Percentiles rank a stretch among this genome's conserved stretches.
Conservation (phyloP, 2,797 vertebrate genomes). For the Aulostomus chinensis region DNA sequence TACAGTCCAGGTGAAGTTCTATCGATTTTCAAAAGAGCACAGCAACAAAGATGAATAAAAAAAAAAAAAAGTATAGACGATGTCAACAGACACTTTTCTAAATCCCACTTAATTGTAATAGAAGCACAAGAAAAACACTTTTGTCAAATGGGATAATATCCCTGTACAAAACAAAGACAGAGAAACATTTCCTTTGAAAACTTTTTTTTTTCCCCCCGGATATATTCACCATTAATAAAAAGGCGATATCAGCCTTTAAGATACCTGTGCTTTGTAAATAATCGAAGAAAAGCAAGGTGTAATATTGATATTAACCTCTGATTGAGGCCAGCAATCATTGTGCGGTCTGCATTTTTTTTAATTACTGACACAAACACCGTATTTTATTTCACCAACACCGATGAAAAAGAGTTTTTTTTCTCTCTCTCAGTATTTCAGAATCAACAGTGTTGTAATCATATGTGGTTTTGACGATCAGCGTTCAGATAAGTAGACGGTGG, state of each 20-base stretch:
- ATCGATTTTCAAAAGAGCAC: constrained; percentile 1
- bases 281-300: background rate
- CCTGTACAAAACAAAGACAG: constrained; percentile 8
- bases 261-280: background rate
- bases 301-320: background rate
- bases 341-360: no score
- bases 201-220: background rate
- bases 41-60: background rate
- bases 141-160: constrained; percentile 2
- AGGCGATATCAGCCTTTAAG: background rate
- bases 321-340: background rate
- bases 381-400: constrained; percentile 28
- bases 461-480: constrained; percentile 31
- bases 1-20: background rate
- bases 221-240: background rate
- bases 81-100: constrained; percentile 29
- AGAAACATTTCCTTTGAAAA: constrained; percentile 26
- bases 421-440: constrained; percentile 30
- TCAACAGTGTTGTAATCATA: constrained; percentile 24
- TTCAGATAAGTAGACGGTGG: constrained; percentile 13
- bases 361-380: constrained; percentile 22
- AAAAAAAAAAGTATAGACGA: constrained; percentile 42
- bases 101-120: constrained; percentile 21
- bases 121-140: constrained; percentile 21
- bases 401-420: constrained; percentile 9